phyloP scores from a whole-genome alignment of 2,888 invertebrate genomes.

The Scaptomyza reducta region DNA sequence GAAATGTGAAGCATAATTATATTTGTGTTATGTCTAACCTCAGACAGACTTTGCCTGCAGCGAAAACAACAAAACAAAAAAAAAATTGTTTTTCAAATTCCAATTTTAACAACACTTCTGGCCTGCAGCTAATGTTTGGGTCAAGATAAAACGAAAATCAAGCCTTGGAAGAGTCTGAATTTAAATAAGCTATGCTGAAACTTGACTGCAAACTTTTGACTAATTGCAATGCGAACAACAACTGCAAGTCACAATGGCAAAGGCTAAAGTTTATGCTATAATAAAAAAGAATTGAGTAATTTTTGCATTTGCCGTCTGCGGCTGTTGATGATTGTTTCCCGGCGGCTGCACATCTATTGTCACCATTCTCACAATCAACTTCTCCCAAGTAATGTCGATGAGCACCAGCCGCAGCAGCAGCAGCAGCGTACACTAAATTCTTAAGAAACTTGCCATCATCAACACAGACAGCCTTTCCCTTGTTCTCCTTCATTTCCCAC shows the following conservation, averaged over 20 bases:
- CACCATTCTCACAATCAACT: slow-evolving; percentile 8
- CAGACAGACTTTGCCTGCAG: slow-evolving; percentile 13
- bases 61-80: not conserved
- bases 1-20: not conserved
- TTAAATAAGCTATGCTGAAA: slow-evolving; percentile 32
- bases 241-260: slow-evolving; percentile 3
- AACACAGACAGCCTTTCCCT: slow-evolving; percentile 22
- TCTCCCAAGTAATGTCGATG: slow-evolving; percentile 59
- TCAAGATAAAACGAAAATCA: slow-evolving; percentile 8
- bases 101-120: slow-evolving; percentile 14
- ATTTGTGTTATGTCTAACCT: not conserved
- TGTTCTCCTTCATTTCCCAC: not conserved
- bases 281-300: slow-evolving; percentile 45
- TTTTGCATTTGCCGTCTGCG: slow-evolving; percentile 63
- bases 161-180: slow-evolving; percentile 23
- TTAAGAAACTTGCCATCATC: slow-evolving; percentile 61
- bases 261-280: slow-evolving; percentile 30
- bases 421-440: slow-evolving; percentile 49
- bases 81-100: slow-evolving; percentile 11
- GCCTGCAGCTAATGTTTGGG: slow-evolving; percentile 35
- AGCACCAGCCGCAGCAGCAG: slow-evolving; percentile 23
- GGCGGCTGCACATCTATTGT: slow-evolving; percentile 63
- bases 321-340: slow-evolving; percentile 76
- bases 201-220: slow-evolving; percentile 46
- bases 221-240: slow-evolving; percentile 54